Percentiles rank a stretch among this genome's conserved stretches.
Conservation (phyloP, 2,888 invertebrate genomes). For the Lysandra bellargus region DNA sequence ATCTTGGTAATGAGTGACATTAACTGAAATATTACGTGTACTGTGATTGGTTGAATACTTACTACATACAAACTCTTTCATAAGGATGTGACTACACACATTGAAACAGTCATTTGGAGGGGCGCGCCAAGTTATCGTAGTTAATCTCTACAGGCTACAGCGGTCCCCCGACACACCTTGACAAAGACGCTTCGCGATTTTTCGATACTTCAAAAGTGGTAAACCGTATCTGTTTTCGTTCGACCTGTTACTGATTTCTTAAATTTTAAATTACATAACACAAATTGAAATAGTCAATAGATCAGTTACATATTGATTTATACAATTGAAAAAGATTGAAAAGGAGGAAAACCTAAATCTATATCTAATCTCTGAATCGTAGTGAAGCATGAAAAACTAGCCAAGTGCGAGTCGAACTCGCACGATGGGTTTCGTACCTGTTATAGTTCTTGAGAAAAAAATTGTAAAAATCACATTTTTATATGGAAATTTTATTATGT, state of each 20-base stretch:
- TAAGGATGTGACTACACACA: too few species aligned
- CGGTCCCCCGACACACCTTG: too few species aligned
- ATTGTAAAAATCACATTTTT: background rate
- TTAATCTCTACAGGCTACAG: too few species aligned
- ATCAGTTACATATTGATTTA: background rate
- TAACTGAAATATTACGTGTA: too few species aligned
- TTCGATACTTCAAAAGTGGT: background rate
- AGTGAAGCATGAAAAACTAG: conserved; percentile 6
- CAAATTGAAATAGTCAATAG: background rate
- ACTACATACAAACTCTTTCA: too few species aligned
- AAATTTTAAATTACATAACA: background rate
- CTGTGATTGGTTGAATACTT: too few species aligned
- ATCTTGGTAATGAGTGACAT: too few species aligned
- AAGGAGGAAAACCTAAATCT: conserved; percentile 5
- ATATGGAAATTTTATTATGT: too few species aligned
- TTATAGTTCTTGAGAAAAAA: background rate
- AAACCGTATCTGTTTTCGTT: too few species aligned
- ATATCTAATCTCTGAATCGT: background rate
- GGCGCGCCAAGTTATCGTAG: too few species aligned
- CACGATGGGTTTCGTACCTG: background rate
- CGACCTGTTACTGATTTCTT: background rate
- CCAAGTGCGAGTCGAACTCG: background rate
- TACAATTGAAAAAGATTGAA: background rate
- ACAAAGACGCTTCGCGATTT: too few species aligned
- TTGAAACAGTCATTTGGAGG: too few species aligned